These are phyloP conservation scores for Plodia interpunctella DNA, from an alignment of 1,140 invertebrate species.

Conservation along the genomic window DNA sequence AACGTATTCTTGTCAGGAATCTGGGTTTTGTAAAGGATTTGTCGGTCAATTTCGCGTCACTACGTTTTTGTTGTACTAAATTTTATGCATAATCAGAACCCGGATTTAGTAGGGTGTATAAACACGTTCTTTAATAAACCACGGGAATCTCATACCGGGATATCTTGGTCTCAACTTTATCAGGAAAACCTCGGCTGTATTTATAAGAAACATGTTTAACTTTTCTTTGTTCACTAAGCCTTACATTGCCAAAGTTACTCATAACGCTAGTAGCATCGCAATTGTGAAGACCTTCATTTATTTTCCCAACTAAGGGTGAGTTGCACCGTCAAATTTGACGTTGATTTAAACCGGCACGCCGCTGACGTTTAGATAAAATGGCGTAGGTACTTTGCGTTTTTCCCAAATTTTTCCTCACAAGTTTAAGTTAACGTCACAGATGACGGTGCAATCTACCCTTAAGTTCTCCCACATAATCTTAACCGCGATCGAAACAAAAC, in stretches of 20 bases:
- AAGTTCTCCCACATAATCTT: constrained; percentile 1
- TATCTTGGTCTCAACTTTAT: constrained; percentile 17
- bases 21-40: constrained; percentile 53
- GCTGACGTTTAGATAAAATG: too few species aligned
- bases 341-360: too few species aligned
- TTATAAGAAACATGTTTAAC: constrained; percentile 9
- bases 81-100: constrained; percentile 36
- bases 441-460: too few species aligned
- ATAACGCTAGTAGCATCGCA: neutral
- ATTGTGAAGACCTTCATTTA: neutral
- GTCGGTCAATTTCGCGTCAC: constrained; percentile 48
- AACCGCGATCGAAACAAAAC: constrained; percentile 3
- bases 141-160: constrained; percentile 12
- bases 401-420: too few species aligned
- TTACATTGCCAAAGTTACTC: constrained; percentile 10
- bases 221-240: constrained; percentile 11
- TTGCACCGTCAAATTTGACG: too few species aligned
- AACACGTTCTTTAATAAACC: constrained; percentile 28
- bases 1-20: constrained; percentile 56
- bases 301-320: constrained; percentile 1
- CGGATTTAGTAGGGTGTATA: constrained; percentile 18
- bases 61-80: constrained; percentile 42
- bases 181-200: constrained; percentile 9
- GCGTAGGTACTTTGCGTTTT: too few species aligned
- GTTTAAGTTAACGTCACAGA: too few species aligned